These are phyloP conservation scores for Temnothorax ravouxi DNA, from an alignment of 2,888 invertebrate genomes.

Conservation along the genomic window DNA sequence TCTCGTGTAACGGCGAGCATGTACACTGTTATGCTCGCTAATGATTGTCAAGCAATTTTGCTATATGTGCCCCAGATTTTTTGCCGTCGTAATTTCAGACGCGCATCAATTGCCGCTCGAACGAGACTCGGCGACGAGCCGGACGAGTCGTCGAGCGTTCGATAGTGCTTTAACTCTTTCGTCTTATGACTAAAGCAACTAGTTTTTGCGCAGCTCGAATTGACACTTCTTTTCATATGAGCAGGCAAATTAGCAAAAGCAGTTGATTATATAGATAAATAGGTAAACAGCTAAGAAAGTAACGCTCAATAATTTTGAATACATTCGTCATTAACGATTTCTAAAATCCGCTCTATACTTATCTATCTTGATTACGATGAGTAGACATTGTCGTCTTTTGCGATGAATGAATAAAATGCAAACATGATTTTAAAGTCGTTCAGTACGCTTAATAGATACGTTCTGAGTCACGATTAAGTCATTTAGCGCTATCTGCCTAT, in stretches of 20 bases:
- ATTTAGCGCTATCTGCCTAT: slow-evolving; percentile 40
- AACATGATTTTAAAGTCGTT: slow-evolving; percentile 18
- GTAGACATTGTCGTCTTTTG: background rate
- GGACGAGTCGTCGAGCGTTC: background rate
- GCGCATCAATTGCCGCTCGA: slow-evolving; percentile 19
- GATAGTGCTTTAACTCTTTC: background rate
- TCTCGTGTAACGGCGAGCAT: slow-evolving; percentile 67
- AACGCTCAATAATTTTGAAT: background rate
- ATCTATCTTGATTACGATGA: background rate
- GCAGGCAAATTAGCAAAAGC: background rate
- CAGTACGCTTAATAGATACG: slow-evolving; percentile 31
- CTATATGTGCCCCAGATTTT: slow-evolving; percentile 55
- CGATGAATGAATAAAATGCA: slow-evolving; percentile 33
- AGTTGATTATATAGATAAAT: background rate
- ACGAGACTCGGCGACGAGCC: slow-evolving; percentile 31
- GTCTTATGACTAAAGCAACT: background rate
- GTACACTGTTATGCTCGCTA: too few relatives aligned
- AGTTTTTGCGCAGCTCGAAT: background rate
- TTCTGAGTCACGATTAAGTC: slow-evolving; percentile 52
- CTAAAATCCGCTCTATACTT: background rate
- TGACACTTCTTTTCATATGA: background rate
- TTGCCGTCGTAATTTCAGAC: slow-evolving; percentile 38
- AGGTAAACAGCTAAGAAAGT: background rate
- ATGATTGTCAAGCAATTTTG: slow-evolving; percentile 67
- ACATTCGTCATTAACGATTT: background rate